Base-by-base conservation (phyloP, 2,797 vertebrate species). In the Ctenopoma multispine region DNA sequence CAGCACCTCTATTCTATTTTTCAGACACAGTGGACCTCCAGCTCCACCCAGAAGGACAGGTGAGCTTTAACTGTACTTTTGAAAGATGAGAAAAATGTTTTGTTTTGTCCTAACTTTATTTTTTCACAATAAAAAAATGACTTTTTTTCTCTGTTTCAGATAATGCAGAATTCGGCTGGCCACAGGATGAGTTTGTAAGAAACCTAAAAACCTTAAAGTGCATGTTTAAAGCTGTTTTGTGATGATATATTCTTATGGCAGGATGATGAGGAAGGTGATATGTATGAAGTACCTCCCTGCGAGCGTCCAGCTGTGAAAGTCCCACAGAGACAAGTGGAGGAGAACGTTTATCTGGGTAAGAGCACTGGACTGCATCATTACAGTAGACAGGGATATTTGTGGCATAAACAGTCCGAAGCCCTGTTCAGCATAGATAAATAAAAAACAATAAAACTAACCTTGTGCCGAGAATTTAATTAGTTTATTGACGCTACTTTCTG, bases 211-310 rank as follows among this genome's bases (percentile, higher is more conserved):
- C n/a, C n/a, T n/a, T n/a, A n/a, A n/a, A n/a, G n/a, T n/a, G n/a
- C n/a, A 47, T 54, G 18, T 46, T 47, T 47, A 9, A 36, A 62
- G 10, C 15, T 12, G 9, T 46, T 8, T 24, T 0, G 34, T 24
- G 17, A 48, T 27, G 20, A 17, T 65, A 27, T 76, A n/a, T 43
- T 70, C 53, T 66, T 40, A 8, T 31, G 44, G 18, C 80, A 94
- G 92, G 92, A 93, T 40, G 93, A 94, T 1, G 93, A 92, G 12
- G 89, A 93, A 0, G 66, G 79, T 3, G 92, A 92, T 77, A 94
- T 88, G 72, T 95, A 95, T 79, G 94, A 95, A 72, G 89, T 61
- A 0, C 94, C 94, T 24, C 95, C 95, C 0, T 94, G 89, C 84
- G 93, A 94, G 36, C 90, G 87, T 15, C 77, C 78, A 0, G 51